These are phyloP conservation scores for Melangyna quadrimaculata DNA, from an alignment of 2,888 invertebrate species.

Conservation along the genomic window DNA sequence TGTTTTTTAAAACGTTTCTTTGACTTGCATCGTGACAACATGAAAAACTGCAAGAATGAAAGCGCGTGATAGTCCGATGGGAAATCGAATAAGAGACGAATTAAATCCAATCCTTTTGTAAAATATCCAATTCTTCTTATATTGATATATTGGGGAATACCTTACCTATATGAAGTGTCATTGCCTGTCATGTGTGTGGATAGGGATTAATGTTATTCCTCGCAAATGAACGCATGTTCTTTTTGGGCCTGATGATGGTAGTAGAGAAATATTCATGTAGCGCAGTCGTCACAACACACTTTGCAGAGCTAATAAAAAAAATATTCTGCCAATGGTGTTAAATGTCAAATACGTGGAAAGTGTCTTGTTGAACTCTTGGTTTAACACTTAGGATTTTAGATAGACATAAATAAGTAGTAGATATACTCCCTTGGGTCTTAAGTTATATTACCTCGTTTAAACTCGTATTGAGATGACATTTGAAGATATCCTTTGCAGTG, in stretches of 20 bases:
- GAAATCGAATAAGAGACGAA: not conserved
- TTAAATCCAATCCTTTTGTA: conserved; percentile 39
- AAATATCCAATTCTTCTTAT: conserved; percentile 48
- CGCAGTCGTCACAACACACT: conserved; percentile 24
- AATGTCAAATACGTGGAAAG: conserved; percentile 32
- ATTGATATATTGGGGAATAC: conserved; percentile 15
- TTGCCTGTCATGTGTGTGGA: not conserved
- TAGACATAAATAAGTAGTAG: not conserved
- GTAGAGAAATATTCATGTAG: not conserved
- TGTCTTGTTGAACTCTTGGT: not conserved
- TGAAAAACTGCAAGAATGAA: conserved; percentile 1
- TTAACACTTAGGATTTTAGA: not conserved
- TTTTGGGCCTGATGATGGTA: not conserved
- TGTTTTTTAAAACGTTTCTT: not conserved
- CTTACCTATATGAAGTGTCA: conserved; percentile 11
- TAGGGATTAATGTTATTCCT: not conserved
- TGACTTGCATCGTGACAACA: not conserved
- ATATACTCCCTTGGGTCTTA: not conserved
- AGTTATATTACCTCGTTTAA: not conserved
- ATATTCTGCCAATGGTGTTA: conserved; percentile 31
- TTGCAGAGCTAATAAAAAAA: not conserved
- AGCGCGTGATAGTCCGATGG: not conserved
- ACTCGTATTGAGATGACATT: not conserved
- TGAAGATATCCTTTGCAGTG: not conserved
- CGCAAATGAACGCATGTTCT: conserved; percentile 11